Evolutionary conservation across 2,888 invertebrate species (phyloP).

Genomic region (Lamellibrachia satsuma): DNA sequence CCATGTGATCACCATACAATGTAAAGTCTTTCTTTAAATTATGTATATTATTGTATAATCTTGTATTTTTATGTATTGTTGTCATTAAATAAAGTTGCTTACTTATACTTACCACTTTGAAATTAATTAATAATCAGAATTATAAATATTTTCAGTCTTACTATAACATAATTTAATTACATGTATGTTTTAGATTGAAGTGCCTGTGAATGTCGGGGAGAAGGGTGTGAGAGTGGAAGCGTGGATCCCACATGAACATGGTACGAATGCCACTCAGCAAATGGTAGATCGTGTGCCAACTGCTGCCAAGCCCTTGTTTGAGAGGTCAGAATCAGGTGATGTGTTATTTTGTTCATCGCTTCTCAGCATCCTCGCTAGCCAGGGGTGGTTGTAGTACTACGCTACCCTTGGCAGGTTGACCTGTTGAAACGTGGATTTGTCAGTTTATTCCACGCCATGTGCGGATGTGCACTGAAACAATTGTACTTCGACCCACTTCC

Average conservation of each 20-base stretch:
- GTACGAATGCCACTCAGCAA: neutral
- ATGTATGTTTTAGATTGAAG: neutral
- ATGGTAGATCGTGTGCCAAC: neutral
- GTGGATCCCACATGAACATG: neutral
- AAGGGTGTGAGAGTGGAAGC: neutral
- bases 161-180: neutral
- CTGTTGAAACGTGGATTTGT: neutral
- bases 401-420: neutral
- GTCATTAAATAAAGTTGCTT: too few species aligned
- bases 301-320: neutral
- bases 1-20: too few species aligned
- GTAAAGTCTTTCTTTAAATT: too few species aligned
- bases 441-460: neutral
- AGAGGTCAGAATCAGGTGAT: conserved; percentile 3
- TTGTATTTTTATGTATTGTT: too few species aligned
- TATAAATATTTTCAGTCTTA: too few species aligned
- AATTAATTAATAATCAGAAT: too few species aligned
- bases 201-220: neutral
- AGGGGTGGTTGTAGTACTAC: too few species aligned
- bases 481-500: too few species aligned
- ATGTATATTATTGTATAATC: too few species aligned
- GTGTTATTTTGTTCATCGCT: neutral
- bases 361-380: neutral
- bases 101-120: too few species aligned
- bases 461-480: too few species aligned